A percentile compares a stretch with the other conserved stretches of the same genome.
These are phyloP conservation scores for Theretra japonica DNA, from an alignment of 2,888 invertebrate species.

Conservation along the genomic window DNA sequence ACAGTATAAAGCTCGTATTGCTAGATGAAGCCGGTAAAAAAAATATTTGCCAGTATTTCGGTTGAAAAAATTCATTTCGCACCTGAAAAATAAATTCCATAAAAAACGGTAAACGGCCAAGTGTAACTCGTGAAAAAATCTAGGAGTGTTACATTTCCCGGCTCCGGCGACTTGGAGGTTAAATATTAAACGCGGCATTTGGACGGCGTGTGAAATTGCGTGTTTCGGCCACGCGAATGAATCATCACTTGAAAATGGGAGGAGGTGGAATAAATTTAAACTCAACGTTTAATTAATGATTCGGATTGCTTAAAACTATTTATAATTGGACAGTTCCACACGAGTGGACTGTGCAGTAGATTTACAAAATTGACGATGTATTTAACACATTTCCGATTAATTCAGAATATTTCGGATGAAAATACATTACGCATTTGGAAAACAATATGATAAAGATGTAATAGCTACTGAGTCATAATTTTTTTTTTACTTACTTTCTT, in stretches of 20 bases:
- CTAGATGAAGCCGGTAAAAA: background rate
- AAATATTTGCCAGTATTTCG: background rate
- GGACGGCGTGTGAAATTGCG: conserved; percentile 15
- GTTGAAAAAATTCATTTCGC: background rate
- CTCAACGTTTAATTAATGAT: background rate
- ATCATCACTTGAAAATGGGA: conserved; percentile 1
- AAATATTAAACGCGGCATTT: conserved; percentile 21
- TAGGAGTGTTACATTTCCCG: conserved; percentile 2
- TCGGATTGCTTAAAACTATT: background rate
- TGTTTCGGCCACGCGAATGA: background rate
- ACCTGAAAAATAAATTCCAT: conserved; percentile 1
- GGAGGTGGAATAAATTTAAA: background rate
- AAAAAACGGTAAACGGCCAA: background rate
- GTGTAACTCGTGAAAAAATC: conserved; percentile 1
- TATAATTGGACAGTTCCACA: no score
- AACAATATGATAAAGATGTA: no score
- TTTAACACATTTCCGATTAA: no score
- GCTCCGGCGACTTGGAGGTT: conserved; percentile 5
- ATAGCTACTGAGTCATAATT: no score
- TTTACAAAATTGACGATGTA: no score
- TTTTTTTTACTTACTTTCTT: no score
- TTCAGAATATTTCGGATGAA: no score
- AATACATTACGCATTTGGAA: no score
- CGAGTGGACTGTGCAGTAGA: no score
- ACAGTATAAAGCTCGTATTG: background rate